Conservation (phyloP, 2,113 vertebrate genomes). For the Tauraco erythrolophus region DNA sequence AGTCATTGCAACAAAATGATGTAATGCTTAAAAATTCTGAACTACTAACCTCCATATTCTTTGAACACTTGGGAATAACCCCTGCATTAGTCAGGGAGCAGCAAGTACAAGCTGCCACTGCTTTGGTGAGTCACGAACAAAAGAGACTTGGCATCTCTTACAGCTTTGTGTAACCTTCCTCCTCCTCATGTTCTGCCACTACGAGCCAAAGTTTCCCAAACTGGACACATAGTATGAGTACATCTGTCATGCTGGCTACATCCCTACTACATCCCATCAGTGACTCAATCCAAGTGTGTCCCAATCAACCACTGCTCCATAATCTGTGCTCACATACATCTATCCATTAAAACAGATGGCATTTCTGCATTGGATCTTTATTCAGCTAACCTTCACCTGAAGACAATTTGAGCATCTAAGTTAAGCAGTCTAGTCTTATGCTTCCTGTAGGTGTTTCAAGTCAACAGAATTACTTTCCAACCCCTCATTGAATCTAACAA, state of each 20-base stretch:
- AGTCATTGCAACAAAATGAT: constrained; percentile 66
- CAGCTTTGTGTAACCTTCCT: constrained; percentile 39
- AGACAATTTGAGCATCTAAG: neutral
- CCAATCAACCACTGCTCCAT: neutral
- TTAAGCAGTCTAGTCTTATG: neutral
- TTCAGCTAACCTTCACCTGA: neutral
- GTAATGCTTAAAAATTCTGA: constrained; percentile 67
- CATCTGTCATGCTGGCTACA: neutral
- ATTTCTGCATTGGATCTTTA: neutral
- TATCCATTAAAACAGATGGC: neutral
- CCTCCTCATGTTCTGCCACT: constrained; percentile 41
- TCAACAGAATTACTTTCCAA: neutral
- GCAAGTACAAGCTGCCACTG: constrained; percentile 56
- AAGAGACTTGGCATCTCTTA: constrained; percentile 33
- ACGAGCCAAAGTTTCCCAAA: neutral
- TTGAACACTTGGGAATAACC: constrained; percentile 49
- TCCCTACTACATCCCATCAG: neutral
- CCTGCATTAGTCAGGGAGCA: constrained; percentile 42
- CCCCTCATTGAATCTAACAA: neutral
- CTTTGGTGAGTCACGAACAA: constrained; percentile 51
- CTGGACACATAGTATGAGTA: neutral
- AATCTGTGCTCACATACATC: neutral
- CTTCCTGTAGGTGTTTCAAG: neutral
- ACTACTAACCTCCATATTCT: constrained; percentile 67
- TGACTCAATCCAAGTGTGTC: neutral